A percentile compares a stretch with the other conserved stretches of the same genome.
These are phyloP conservation scores for Colius striatus DNA, from an alignment of 2,113 vertebrate species.

Conservation along the genomic window DNA sequence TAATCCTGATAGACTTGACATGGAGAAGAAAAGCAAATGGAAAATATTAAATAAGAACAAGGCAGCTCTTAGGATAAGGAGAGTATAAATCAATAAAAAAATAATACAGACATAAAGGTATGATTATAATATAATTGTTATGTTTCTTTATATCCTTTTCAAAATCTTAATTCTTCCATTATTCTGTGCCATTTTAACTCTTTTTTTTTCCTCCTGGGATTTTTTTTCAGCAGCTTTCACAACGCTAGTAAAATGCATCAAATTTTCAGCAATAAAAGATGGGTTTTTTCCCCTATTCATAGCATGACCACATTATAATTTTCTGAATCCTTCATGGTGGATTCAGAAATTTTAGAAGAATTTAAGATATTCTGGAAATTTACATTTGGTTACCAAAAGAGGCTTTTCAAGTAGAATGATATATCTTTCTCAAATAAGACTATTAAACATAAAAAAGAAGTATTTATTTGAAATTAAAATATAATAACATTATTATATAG, in stretches of 20 bases:
- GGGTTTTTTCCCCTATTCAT: background rate
- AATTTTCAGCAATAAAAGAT: background rate
- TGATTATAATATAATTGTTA: background rate
- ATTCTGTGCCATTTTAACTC: background rate
- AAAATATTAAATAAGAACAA: conserved; percentile 1
- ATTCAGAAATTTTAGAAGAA: background rate
- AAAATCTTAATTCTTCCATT: conserved; percentile 1
- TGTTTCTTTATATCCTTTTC: background rate
- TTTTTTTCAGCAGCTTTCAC: background rate
- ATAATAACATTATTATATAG: background rate
- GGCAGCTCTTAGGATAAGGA: conserved; percentile 4
- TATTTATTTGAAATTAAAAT: conserved; percentile 6
- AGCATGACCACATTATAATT: background rate
- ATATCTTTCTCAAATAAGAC: background rate
- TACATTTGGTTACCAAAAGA: background rate
- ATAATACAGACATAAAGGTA: background rate
- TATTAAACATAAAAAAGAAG: background rate
- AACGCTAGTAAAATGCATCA: background rate
- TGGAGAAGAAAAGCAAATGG: background rate
- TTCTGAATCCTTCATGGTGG: background rate
- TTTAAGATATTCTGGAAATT: background rate
- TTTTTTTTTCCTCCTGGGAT: background rate
- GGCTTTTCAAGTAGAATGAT: background rate
- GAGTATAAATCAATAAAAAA: background rate
- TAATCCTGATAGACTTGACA: background rate